phyloP scores from a whole-genome alignment of 64 coral and sea anemone species.

The Trachythela sp. region DNA sequence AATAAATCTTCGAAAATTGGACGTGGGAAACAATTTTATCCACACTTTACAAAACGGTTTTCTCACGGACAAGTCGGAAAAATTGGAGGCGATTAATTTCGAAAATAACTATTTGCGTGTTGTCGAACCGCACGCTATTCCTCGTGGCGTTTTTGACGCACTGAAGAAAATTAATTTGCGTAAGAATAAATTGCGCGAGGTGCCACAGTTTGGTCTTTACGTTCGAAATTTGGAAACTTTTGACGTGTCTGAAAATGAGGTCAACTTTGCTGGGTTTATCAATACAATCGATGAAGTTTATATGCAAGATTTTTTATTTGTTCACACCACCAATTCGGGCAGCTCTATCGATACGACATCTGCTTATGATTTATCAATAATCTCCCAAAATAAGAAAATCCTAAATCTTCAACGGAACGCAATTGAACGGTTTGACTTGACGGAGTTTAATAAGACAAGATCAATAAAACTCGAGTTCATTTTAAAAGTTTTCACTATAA shows the following conservation, averaged over 20 bases:
- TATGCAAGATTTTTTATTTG: not conserved
- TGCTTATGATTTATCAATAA: not conserved
- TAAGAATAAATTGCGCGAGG: constrained; percentile 36
- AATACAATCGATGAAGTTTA: constrained; percentile 40
- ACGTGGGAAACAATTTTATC: constrained; percentile 49
- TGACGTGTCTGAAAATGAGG: constrained; percentile 50
- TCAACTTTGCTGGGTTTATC: constrained; percentile 44
- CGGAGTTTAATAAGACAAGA: constrained; percentile 24
- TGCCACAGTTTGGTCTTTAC: constrained; percentile 46
- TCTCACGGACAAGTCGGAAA: constrained; percentile 7
- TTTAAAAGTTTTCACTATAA: constrained; percentile 42
- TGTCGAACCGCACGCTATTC: constrained; percentile 46
- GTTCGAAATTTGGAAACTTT: constrained; percentile 17
- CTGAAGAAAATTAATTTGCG: constrained; percentile 38
- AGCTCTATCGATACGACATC: not conserved
- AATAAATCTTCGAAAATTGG: constrained; percentile 25
- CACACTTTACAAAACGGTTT: not conserved
- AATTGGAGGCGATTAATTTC: constrained; percentile 44
- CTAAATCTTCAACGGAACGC: constrained; percentile 50
- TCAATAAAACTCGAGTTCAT: constrained; percentile 22
- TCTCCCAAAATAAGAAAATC: not conserved
- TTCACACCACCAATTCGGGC: constrained; percentile 18
- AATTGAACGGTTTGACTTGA: constrained; percentile 27
- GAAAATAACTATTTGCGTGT: constrained; percentile 46
- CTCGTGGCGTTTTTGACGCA: constrained; percentile 36